Conservation (phyloP, 1,140 invertebrate genomes). For the Venustaconcha ellipsiformis region DNA sequence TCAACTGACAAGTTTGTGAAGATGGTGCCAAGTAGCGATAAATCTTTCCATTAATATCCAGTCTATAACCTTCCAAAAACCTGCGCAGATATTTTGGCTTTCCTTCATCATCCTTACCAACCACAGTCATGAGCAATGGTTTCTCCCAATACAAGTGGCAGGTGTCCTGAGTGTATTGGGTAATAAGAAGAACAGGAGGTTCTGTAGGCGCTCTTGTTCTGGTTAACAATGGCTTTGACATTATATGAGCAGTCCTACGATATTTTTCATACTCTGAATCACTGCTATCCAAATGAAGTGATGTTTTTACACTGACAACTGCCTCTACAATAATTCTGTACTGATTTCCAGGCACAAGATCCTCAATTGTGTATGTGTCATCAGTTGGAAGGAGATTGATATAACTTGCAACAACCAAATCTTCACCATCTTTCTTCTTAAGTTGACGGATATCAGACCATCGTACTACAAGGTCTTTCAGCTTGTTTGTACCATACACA, state of each 20-base stretch:
- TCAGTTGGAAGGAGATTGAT: slow-evolving; percentile 57
- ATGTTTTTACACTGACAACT: slow-evolving; percentile 68
- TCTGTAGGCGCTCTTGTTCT: slow-evolving; percentile 65
- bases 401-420: slow-evolving; percentile 58
- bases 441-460: slow-evolving; percentile 60
- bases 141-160: slow-evolving; percentile 68
- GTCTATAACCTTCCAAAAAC: slow-evolving; percentile 66
- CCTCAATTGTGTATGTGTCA: slow-evolving; percentile 55
- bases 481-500: slow-evolving; percentile 66
- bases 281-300: slow-evolving; percentile 56
- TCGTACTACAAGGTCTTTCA: slow-evolving; percentile 60
- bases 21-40: slow-evolving; percentile 59
- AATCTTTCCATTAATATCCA: slow-evolving; percentile 68
- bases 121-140: slow-evolving; percentile 59
- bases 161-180: slow-evolving; percentile 61
- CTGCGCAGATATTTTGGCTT: slow-evolving; percentile 57
- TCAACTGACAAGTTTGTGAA: slow-evolving; percentile 64
- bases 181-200: slow-evolving; percentile 57
- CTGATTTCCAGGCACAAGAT: slow-evolving; percentile 58
- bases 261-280: slow-evolving; percentile 57
- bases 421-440: slow-evolving; percentile 44
- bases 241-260: slow-evolving; percentile 64
- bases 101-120: slow-evolving; percentile 60
- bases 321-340: slow-evolving; percentile 67
- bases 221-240: slow-evolving; percentile 63